These are phyloP conservation scores for Periophthalmodon schlosseri DNA, from an alignment of 2,113 vertebrate genomes.

Conservation along the genomic window DNA sequence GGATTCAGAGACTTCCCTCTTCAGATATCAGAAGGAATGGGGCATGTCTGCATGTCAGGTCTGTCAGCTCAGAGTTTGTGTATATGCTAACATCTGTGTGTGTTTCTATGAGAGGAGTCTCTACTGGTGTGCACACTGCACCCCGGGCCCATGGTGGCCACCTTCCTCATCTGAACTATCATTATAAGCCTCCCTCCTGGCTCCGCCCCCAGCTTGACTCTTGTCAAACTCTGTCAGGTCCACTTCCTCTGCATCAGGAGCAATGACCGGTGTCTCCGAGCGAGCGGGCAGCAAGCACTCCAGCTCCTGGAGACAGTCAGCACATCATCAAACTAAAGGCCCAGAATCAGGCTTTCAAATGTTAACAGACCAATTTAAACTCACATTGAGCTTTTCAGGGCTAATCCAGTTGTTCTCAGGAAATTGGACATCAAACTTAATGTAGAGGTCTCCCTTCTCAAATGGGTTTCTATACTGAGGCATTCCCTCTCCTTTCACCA, in stretches of 20 bases:
- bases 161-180: conserved; percentile 98
- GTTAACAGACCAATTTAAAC: conserved; percentile 37
- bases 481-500: conserved; percentile 96
- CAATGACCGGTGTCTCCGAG: conserved; percentile 86
- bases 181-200: conserved; percentile 93
- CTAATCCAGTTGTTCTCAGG: conserved; percentile 99
- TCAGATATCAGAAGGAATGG: conserved; percentile 34
- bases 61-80: conserved; percentile 52
- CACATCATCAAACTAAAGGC: not conserved
- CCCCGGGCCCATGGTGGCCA: conserved; percentile 93
- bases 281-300: conserved; percentile 95
- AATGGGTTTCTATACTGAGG: conserved; percentile 98
- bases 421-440: conserved; percentile 98
- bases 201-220: conserved; percentile 87
- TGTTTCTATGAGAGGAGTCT: conserved; percentile 46
- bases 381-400: conserved; percentile 94
- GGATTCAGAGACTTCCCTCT: conserved; percentile 34
- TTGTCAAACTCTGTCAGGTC: conserved; percentile 94
- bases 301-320: conserved; percentile 81
- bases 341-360: not conserved
- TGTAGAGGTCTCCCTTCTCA: conserved; percentile 96
- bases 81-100: conserved; percentile 33
- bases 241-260: conserved; percentile 92
- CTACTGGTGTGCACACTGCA: conserved; percentile 98
- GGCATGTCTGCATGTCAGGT: conserved; percentile 54